Percentiles rank a stretch among this genome's conserved stretches.
These are phyloP conservation scores for Geotrypetes seraphini DNA, from an alignment of 2,797 vertebrate genomes.

Conservation along the genomic window DNA sequence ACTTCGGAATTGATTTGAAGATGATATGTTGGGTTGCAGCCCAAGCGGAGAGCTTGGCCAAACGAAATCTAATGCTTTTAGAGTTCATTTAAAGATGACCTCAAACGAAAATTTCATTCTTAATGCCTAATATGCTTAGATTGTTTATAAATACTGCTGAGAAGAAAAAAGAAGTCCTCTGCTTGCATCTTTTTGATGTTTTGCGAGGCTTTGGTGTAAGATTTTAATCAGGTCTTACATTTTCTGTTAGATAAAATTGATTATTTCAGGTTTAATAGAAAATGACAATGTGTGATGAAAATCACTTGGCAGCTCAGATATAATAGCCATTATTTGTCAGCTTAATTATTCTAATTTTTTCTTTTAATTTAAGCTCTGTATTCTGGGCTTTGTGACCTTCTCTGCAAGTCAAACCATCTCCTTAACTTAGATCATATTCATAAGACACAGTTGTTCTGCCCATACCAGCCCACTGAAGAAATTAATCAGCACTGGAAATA, in stretches of 20 bases:
- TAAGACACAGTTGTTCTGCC: no score
- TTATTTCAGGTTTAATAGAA: no score
- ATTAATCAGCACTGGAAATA: no score
- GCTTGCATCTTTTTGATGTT: conserved; percentile 27
- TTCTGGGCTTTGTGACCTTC: no score
- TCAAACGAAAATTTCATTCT: conserved; percentile 40
- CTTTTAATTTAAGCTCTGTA: no score
- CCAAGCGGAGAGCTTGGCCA: conserved; percentile 26
- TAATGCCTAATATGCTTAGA: conserved; percentile 27
- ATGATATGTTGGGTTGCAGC: conserved; percentile 36
- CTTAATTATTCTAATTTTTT: conserved; percentile 28
- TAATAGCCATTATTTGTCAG: conserved; percentile 14
- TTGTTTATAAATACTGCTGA: conserved; percentile 45
- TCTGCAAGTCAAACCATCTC: no score
- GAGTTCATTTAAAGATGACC: conserved; percentile 46
- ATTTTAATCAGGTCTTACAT: conserved; percentile 41
- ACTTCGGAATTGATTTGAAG: conserved; percentile 64
- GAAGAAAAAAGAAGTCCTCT: background rate
- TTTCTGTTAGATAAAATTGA: conserved; percentile 52
- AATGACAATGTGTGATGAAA: conserved; percentile 24
- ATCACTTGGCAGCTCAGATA: conserved; percentile 23
- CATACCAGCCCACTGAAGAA: no score
- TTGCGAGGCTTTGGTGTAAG: conserved; percentile 22
- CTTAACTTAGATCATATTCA: no score
- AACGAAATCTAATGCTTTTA: conserved; percentile 39